Evolutionary conservation across 1,140 invertebrate species (phyloP).

Genomic region (Pomacea maculata): DNA sequence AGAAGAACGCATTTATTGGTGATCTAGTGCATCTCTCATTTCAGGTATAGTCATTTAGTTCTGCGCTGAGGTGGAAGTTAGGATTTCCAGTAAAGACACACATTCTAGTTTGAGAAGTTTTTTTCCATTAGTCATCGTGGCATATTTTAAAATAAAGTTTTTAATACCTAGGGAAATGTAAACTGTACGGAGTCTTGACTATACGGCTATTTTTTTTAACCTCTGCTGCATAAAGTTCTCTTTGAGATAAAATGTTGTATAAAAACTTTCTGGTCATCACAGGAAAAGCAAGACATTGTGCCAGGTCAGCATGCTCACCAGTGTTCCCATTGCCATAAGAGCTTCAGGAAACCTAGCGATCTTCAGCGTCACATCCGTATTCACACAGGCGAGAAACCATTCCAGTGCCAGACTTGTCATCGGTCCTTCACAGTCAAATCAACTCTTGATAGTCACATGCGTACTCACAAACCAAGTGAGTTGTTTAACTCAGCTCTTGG

Average conservation of each 20-base stretch:
- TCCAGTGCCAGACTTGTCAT: slow-evolving; percentile 56
- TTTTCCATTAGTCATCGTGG: no score
- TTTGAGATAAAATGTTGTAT: no score
- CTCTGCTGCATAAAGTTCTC: not conserved
- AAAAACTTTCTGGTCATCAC: not conserved
- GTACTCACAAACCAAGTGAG: slow-evolving; percentile 61
- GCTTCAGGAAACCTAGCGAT: slow-evolving; percentile 68
- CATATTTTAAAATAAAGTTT: no score
- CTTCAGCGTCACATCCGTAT: slow-evolving; percentile 64
- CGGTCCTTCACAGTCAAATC: slow-evolving; percentile 66
- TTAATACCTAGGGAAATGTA: no score
- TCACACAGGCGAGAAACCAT: slow-evolving; percentile 67
- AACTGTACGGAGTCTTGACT: not conserved
- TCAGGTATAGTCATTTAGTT: not conserved
- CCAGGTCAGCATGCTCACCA: slow-evolving; percentile 60
- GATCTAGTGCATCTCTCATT: not conserved
- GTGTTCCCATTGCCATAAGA: slow-evolving; percentile 70
- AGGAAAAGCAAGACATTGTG: slow-evolving; percentile 32
- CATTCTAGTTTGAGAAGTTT: not conserved
- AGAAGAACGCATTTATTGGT: not conserved
- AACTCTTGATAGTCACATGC: slow-evolving; percentile 66
- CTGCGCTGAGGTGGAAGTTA: not conserved
- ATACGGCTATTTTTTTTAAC: not conserved
- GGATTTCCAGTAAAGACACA: not conserved
- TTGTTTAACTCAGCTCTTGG: not conserved